These are phyloP conservation scores for Pangasius krempfi DNA, from an alignment of 2,797 vertebrate genomes.

Conservation along the genomic window DNA sequence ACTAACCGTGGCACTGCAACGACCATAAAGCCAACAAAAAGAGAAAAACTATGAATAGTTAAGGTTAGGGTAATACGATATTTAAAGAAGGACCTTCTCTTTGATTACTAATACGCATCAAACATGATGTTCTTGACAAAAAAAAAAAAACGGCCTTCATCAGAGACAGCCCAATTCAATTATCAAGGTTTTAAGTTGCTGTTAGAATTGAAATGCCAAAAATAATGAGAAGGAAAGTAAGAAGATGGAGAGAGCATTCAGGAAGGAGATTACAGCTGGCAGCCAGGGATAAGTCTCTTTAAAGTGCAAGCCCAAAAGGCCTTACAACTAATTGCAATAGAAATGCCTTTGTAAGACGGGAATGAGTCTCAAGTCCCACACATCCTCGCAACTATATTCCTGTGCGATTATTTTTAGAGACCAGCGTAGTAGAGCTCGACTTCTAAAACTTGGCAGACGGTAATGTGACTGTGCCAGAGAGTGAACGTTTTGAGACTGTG, in stretches of 20 bases:
- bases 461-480: constrained; percentile 36
- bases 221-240: constrained; percentile 48
- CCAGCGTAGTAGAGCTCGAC: constrained; percentile 33
- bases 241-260: constrained; percentile 46
- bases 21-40: not conserved
- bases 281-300: constrained; percentile 54
- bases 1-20: not conserved
- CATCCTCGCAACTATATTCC: constrained; percentile 51
- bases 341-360: constrained; percentile 53
- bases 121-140: constrained; percentile 5
- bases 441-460: constrained; percentile 52
- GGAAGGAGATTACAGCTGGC: constrained; percentile 54
- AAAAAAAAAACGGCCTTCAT: constrained; percentile 25
- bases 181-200: constrained; percentile 43
- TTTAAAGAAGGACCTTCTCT: not conserved
- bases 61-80: not conserved
- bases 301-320: constrained; percentile 51
- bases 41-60: not conserved
- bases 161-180: constrained; percentile 49
- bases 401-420: constrained; percentile 44
- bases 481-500: constrained; percentile 39
- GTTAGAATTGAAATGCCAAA: constrained; percentile 59
- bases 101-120: constrained; percentile 31
- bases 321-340: constrained; percentile 56
- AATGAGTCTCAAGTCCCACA: constrained; percentile 47